Base-by-base conservation (phyloP, 2,888 invertebrate species). In the Ernsta delagoae region DNA sequence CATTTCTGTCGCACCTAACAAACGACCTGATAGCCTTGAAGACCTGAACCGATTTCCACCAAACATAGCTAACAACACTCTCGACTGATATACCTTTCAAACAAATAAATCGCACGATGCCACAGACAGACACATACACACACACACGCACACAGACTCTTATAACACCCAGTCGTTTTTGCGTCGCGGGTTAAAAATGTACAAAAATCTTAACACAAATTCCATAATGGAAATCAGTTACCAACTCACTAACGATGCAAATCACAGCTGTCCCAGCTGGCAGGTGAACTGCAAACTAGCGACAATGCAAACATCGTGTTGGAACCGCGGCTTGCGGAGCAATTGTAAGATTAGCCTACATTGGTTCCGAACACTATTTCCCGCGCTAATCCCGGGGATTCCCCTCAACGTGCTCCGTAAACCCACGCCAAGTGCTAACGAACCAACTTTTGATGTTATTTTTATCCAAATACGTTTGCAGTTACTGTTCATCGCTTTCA, bases 291-390 rank as follows among this genome's bases (percentile, higher is more conserved):
- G 31, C 48, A 59, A 16, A 36, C 48, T 48, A 5, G 3, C 36
- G 36, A 59, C 65, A 59, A 59, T 66, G 6, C 50, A 66, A 36
- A 34, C 43, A 45, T 11, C 36, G 53, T 59, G 41, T 8, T 39
- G 36, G 41, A 41, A 8, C 11, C 48, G 61, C 50, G 50, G 54
- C 54, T 66, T 54, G 16, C 54, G 34, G 24, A 50, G 60, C 66
- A 67, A 61, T 56, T 66, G 66, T 60, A 66, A 67, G 61, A 67
- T 61, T 67, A 67, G 61, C 53, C 56, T 56, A 43, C 67, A 56
- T 61, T 45, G 61, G 56, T 61, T 61, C 36, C 60, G 43, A 61
- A 67, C 54, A 67, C 67, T 67, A 67, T 61, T 65, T 60, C 61
- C 54, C 60, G 45, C 16, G 24, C n/a, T 67, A 61, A 67, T 61